Conservation (phyloP, 2,797 vertebrate genomes). For the Catamblyrhynchus diadema region DNA sequence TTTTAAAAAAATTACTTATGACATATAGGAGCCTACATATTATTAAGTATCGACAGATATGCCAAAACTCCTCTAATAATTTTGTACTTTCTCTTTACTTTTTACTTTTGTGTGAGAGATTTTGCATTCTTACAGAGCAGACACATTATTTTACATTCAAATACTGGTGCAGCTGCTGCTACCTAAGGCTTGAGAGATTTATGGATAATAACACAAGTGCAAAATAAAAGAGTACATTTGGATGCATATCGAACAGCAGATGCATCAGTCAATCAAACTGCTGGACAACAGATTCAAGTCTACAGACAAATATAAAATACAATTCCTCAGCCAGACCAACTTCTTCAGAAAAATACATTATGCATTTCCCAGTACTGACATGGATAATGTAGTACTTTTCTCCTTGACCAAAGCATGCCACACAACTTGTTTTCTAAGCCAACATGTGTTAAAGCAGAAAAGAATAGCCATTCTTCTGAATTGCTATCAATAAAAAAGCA, state of each 20-base stretch:
- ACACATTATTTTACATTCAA: neutral
- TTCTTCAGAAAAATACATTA: neutral
- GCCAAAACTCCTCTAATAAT: neutral
- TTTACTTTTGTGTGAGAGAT: neutral
- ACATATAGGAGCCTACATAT: neutral
- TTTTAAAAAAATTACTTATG: neutral
- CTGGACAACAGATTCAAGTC: neutral
- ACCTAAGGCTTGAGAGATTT: slow-evolving; percentile 28
- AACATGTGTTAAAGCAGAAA: neutral
- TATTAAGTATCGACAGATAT: neutral
- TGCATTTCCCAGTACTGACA: neutral
- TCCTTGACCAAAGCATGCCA: neutral
- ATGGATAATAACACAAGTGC: neutral
- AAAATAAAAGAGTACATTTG: neutral
- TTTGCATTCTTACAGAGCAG: neutral
- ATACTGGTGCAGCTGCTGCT: neutral
- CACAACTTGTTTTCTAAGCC: neutral
- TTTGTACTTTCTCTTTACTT: neutral
- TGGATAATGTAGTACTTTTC: neutral
- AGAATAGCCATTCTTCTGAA: neutral
- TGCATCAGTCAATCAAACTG: neutral
- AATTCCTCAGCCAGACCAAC: neutral
- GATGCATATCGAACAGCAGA: neutral
- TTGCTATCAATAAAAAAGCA: neutral
- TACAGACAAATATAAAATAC: slow-evolving; percentile 7